Conservation (phyloP, 2,888 invertebrate species). For the Drosophila monieri region DNA sequence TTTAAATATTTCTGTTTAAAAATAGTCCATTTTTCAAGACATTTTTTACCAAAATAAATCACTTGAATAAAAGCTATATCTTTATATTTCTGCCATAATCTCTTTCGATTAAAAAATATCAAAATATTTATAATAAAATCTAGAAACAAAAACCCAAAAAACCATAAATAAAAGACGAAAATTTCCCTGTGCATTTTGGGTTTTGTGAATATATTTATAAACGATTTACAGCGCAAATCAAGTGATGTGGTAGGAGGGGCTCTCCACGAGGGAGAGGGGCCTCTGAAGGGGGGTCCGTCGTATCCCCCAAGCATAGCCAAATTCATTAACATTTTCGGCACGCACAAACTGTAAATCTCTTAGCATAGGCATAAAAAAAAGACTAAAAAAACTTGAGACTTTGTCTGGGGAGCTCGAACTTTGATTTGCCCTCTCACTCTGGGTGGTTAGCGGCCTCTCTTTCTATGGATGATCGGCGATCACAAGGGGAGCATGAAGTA, state of each 20-base stretch:
- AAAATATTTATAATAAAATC: neutral
- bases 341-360: constrained; percentile 77
- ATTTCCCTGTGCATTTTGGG: constrained; percentile 6
- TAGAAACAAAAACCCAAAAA: neutral
- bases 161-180: neutral
- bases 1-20: too few species aligned
- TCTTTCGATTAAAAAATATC: neutral
- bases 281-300: neutral
- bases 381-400: constrained; percentile 6
- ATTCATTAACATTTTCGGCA: constrained; percentile 76
- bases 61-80: neutral
- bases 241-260: constrained; percentile 41
- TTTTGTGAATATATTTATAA: constrained; percentile 38
- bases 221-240: constrained; percentile 62
- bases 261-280: neutral
- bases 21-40: too few species aligned
- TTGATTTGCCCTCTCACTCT: constrained; percentile 1
- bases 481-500: constrained; percentile 7
- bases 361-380: constrained; percentile 68
- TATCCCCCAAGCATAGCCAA: constrained; percentile 56
- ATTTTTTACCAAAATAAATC: too few species aligned
- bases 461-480: constrained; percentile 14
- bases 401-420: neutral
- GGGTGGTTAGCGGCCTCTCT: neutral
- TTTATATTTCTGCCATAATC: neutral